Conservation (phyloP, 2,113 vertebrate species). For the Perca schrenkii region DNA sequence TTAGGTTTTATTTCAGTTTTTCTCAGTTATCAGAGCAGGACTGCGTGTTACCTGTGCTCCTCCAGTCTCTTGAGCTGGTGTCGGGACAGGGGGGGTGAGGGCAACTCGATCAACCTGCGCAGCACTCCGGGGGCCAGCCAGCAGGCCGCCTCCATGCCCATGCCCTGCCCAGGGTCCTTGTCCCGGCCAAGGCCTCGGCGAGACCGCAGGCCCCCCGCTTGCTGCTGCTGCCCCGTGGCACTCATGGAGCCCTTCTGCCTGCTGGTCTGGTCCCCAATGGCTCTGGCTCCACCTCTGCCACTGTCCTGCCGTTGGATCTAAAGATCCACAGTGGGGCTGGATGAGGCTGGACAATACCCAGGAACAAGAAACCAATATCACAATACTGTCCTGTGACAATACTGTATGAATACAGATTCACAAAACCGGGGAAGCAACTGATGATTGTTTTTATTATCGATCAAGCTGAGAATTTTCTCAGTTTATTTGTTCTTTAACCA, state of each 20-base stretch:
- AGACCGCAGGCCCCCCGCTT: conserved; percentile 73
- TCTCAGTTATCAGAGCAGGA: background rate
- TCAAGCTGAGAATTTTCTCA: background rate
- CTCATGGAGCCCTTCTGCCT: conserved; percentile 77
- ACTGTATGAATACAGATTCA: background rate
- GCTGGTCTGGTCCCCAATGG: conserved; percentile 62
- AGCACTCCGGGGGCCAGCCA: conserved; percentile 82
- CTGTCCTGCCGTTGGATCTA: conserved; percentile 60
- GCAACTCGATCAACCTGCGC: conserved; percentile 91
- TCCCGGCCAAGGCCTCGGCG: conserved; percentile 71
- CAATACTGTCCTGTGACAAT: background rate
- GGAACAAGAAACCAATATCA: background rate
- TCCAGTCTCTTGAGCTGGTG: conserved; percentile 97
- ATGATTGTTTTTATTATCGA: background rate
- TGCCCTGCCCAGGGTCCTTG: conserved; percentile 67
- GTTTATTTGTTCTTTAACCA: background rate
- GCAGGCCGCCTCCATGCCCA: conserved; percentile 79
- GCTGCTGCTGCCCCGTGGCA: conserved; percentile 73
- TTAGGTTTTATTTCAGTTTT: background rate
- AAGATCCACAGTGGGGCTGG: conserved; percentile 58
- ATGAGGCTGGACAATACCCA: conserved; percentile 23
- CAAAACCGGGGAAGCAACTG: background rate
- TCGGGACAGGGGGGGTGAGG: conserved; percentile 91
- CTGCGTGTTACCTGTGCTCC: conserved; percentile 88
- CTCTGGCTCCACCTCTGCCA: conserved; percentile 65